These are phyloP conservation scores for Oreotragus oreotragus DNA, from an alignment of 2,113 vertebrate species.

Conservation along the genomic window DNA sequence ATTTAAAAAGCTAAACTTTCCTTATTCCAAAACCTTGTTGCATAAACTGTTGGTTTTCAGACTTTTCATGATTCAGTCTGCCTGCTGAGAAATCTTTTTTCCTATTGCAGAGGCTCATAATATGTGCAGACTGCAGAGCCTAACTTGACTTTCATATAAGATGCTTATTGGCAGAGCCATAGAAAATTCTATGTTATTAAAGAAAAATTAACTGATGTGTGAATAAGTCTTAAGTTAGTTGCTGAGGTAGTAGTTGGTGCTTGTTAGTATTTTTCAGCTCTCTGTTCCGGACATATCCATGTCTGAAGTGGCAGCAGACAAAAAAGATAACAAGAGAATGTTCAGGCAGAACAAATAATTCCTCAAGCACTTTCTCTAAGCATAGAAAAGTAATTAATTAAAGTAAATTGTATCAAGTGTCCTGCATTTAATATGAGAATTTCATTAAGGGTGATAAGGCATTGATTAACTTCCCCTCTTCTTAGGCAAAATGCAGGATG, in stretches of 20 bases:
- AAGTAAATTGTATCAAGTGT: constrained; percentile 72
- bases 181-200: constrained; percentile 52
- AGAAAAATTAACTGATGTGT: constrained; percentile 56
- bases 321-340: constrained; percentile 71
- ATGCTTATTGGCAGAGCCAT: constrained; percentile 3
- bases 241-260: neutral
- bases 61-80: neutral
- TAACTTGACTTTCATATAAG: constrained; percentile 21
- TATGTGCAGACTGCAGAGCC: neutral
- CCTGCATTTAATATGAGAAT: constrained; percentile 70
- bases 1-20: neutral
- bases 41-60: constrained; percentile 1
- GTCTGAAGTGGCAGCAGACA: constrained; percentile 36
- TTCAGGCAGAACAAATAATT: constrained; percentile 76
- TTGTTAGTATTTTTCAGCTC: constrained; percentile 67
- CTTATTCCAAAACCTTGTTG: neutral
- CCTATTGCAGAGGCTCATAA: neutral
- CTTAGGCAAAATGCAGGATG: constrained; percentile 46
- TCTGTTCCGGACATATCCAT: constrained; percentile 46
- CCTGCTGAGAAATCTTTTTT: neutral
- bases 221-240: constrained; percentile 58
- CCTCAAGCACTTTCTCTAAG: constrained; percentile 70
- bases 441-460: constrained; percentile 69
- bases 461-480: constrained; percentile 68
- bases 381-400: constrained; percentile 76